Conservation (phyloP, 2,113 vertebrate species). For the Camelus bactrianus region DNA sequence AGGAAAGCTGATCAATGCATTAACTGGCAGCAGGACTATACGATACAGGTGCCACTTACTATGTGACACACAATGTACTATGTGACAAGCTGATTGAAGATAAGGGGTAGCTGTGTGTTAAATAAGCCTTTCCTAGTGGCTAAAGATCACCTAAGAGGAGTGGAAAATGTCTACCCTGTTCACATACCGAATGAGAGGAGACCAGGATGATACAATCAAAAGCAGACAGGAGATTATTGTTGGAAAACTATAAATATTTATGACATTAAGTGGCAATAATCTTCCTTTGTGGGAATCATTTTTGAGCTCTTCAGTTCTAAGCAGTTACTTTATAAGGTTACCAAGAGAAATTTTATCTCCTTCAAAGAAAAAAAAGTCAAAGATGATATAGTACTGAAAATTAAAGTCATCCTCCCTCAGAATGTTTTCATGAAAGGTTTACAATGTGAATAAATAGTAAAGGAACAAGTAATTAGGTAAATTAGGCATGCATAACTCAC, state of each 20-base stretch:
- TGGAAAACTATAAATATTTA: not conserved
- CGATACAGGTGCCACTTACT: not conserved
- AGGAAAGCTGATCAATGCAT: not conserved
- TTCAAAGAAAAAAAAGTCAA: constrained; percentile 29
- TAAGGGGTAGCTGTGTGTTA: not conserved
- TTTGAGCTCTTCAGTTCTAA: not conserved
- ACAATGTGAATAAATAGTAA: constrained; percentile 40
- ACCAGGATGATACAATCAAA: not conserved
- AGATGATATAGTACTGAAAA: constrained; percentile 35
- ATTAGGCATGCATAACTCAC: not conserved
- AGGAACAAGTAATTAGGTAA: not conserved
- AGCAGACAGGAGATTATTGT: not conserved
- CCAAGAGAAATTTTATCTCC: not conserved
- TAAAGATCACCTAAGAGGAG: not conserved
- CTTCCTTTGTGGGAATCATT: not conserved
- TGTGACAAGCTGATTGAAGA: not conserved
- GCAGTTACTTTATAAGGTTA: not conserved
- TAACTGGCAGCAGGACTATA: not conserved
- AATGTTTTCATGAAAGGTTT: constrained; percentile 24
- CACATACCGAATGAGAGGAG: not conserved
- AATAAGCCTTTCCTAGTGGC: not conserved
- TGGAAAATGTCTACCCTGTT: not conserved
- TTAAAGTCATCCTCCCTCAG: not conserved
- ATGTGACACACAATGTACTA: not conserved
- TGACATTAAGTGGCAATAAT: not conserved